Evolutionary conservation across 2,888 invertebrate genomes (phyloP), one percentile per base, ranked within the genome.

Genomic region (Electrophaes corylata): DNA sequence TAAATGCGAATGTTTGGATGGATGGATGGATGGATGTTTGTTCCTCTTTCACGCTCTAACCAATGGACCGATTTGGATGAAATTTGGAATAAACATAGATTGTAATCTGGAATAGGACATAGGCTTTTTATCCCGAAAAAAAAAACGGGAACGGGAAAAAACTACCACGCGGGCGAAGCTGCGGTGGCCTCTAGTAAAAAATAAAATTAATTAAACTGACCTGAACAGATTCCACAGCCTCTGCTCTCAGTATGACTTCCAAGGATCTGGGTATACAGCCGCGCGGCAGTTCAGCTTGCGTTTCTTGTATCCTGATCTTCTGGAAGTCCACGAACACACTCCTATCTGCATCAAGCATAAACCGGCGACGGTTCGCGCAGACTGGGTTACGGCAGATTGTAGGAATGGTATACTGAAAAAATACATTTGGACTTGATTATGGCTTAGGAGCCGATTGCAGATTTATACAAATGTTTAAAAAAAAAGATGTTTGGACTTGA

Each of bases 241-340:
- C 99, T 0, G 98, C 98, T 66, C 99, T 93, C 49, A 99, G 88
- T 69, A 99, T 95, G 31, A 99, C 94, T 88, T 99, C 99, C 40
- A 99, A 94, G 58, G 98, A 98, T 35, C 99, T 93, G 0, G 99
- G 99, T 73, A 99, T 98, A 76, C 98, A 97, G 3, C 99, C 99
- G 43, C 99, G 91, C 0, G 99, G 99, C 29, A 99, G 88, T 83
- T 99, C 99, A 0, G 98, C 95, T 84, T 99, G 99, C 0, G 98
- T 98, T 89, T 99, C 99, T 84, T 99, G 99, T 66, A 99, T 96
- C 53, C 99, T 94, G 2, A 98, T 96, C 92, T 99, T 99, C 91
- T 99, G 99, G 83, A 99, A 99, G 88, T 99, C 99, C 0, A 99
- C 96, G 87, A 99, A 99, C 18, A 95, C 90, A 0, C 98, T 98